Base-by-base conservation (phyloP, 2,888 invertebrate genomes). In the Parnassius apollo region DNA sequence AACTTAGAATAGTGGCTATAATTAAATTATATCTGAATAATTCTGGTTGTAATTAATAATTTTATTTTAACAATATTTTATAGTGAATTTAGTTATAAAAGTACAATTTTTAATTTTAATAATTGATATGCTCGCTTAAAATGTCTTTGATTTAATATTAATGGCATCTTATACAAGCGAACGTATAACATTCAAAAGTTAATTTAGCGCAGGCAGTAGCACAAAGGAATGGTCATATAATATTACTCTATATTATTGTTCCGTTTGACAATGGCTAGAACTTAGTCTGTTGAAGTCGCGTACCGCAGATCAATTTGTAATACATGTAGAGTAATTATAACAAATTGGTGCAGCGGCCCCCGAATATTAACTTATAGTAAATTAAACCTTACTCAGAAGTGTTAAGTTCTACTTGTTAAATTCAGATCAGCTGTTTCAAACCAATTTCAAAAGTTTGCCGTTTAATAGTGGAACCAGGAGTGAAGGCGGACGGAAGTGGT, bases 211-310 rank as follows among this genome's bases (percentile, higher is more conserved):
- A 74, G 68, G 67, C 64, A 71, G 72, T 66, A 69, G 71, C 72
- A 81, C 78, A 82, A 82, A 78, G 74, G 76, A 70, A 68, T 66
- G 69, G 67, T 68, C 77, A 74, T 75, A 74, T 72, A 75, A 76
- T 77, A 76, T 74, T 75, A 81, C 60, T 78, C 76, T 75, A 75
- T 80, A 81, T 77, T 78, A 76, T 77, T 78, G 76, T 78, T 72
- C 71, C 76, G 79, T 81, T 83, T 81, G 82, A 82, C 83, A 83
- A 82, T 83, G 79, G 78, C 75, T 74, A 78, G 76, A 82, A 83
- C 76, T 84, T 83, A 70, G 74, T 75, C 79, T 75, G 80, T 80
- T 79, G 77, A 75, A 75, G 77, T 76, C 76, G 73, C 72, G 68
- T 68, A 57, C 68, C 70, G 81, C 83, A 83, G 80, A 82, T 75